Conservation (phyloP, 2,113 vertebrate species). For the Cairina moschata region DNA sequence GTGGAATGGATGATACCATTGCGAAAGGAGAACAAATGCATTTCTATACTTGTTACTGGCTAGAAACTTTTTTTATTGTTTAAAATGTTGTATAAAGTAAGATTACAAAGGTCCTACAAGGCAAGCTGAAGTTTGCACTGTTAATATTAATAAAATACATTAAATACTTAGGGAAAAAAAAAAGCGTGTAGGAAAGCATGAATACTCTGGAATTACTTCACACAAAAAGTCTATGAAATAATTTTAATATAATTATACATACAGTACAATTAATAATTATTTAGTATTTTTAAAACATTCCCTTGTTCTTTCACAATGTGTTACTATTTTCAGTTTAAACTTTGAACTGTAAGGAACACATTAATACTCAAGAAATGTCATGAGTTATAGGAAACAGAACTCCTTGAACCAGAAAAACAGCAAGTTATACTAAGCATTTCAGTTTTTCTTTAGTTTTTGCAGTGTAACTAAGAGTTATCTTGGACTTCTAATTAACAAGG, state of each 20-base stretch:
- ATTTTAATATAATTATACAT: neutral
- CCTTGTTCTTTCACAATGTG: neutral
- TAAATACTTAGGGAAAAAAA: neutral
- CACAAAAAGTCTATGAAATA: neutral
- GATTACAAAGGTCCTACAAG: neutral
- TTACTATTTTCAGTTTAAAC: neutral
- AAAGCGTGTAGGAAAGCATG: neutral
- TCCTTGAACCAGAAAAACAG: slow-evolving; percentile 4
- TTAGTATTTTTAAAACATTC: neutral
- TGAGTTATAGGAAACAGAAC: neutral
- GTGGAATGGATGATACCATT: neutral
- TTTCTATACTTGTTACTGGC: neutral
- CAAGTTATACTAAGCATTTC: neutral
- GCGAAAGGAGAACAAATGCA: neutral
- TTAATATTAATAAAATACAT: neutral
- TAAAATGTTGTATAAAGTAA: neutral
- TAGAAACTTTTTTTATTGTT: neutral
- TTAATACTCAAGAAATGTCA: neutral
- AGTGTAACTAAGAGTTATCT: neutral
- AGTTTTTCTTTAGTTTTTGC: neutral
- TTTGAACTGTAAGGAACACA: neutral
- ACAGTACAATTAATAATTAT: neutral
- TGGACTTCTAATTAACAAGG: neutral
- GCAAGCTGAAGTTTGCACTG: neutral
- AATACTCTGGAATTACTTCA: neutral